phyloP scores from a whole-genome alignment of 35 echinoderm and acorn worm species.

The Heliocidaris erythrogramma region DNA sequence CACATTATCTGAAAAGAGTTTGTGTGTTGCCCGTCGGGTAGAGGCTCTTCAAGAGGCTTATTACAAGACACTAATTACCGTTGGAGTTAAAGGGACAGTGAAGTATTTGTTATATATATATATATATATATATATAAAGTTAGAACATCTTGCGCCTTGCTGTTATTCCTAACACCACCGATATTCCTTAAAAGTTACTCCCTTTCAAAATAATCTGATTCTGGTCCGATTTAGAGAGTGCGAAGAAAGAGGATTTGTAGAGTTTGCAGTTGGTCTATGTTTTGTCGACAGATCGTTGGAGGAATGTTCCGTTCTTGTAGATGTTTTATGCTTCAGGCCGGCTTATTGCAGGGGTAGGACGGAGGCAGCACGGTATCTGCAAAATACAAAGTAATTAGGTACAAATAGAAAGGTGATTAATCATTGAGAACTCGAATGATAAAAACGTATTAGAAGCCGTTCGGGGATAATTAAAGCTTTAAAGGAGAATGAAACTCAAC shows the following conservation, averaged over 20 bases:
- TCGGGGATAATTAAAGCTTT: too few species aligned
- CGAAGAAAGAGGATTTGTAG: not conserved
- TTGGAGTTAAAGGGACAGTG: not conserved
- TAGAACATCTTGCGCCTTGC: not conserved
- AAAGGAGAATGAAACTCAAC: too few species aligned
- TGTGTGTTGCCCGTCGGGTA: not conserved
- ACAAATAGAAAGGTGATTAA: not conserved
- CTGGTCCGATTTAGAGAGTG: not conserved
- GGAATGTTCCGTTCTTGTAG: too few species aligned
- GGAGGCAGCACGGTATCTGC: not conserved
- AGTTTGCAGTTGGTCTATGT: not conserved
- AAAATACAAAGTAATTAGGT: not conserved
- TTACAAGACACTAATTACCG: not conserved
- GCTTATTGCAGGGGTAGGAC: not conserved
- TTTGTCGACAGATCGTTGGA: too few species aligned
- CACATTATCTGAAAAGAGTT: not conserved
- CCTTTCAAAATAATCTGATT: not conserved
- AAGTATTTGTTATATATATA: not conserved
- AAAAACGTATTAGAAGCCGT: too few species aligned
- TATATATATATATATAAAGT: not conserved
- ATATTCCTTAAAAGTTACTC: not conserved
- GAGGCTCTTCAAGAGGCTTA: not conserved
- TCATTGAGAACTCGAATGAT: not conserved
- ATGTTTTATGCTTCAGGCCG: not conserved
- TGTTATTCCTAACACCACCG: not conserved